Percentiles rank a stretch among this genome's conserved stretches.
phyloP scores from a whole-genome alignment of 2,797 vertebrate species.

The Epinephelus coioides region DNA sequence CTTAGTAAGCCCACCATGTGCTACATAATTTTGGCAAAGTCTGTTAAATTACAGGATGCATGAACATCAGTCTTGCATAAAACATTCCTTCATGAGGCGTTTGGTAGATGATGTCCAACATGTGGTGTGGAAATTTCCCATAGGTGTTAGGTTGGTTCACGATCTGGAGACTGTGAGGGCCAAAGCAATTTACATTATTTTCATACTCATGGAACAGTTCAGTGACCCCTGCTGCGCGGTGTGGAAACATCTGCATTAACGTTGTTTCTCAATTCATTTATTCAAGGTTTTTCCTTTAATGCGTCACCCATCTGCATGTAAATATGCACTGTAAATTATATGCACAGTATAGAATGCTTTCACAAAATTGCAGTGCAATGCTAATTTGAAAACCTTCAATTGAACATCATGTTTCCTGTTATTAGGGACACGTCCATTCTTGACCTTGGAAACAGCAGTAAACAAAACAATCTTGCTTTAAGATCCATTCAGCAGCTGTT shows the following conservation, averaged over 20 bases:
- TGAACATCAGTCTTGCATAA: not conserved
- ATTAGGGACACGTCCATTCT: not conserved
- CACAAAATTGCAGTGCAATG: not conserved
- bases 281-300: not conserved
- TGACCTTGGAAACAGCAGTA: not conserved
- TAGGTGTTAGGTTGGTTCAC: not conserved
- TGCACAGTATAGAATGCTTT: not conserved
- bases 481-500: not conserved
- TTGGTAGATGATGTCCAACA: not conserved
- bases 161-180: not conserved
- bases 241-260: not conserved
- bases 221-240: not conserved
- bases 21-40: too few species aligned
- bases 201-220: not conserved
- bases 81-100: not conserved
- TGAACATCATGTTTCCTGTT: too few species aligned
- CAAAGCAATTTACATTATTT: not conserved
- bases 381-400: not conserved
- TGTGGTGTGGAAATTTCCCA: not conserved
- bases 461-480: not conserved
- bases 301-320: not conserved
- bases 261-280: not conserved
- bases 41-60: not conserved
- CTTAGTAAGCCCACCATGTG: not conserved
- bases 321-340: constrained; percentile 1